Evolutionary conservation across 1,140 invertebrate species (phyloP), one percentile per base, ranked within the genome.

Genomic region (Cyclina sinensis): DNA sequence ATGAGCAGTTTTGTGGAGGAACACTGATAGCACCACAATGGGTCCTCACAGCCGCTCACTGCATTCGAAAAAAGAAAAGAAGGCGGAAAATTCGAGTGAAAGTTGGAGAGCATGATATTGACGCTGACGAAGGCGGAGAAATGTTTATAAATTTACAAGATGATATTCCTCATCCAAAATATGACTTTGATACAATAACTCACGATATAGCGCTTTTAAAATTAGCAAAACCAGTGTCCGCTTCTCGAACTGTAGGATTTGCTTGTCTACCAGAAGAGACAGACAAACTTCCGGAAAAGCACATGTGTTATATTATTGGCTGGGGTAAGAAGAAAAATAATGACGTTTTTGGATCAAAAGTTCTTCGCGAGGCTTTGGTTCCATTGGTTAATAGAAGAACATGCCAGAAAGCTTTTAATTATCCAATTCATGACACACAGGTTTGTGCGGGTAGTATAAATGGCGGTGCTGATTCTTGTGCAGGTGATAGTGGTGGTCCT

Each of bases 151-250:
- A 87, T 27, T 98, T 99, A 37, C 96, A 96, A 27, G 96, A 97
- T 70, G 97, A 97, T 62, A 99, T 97, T 89, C 96, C 97, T 35
- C 98, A 99, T 96, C 98, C 98, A 0, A 96, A 97, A 30, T 99
- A 98, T 94, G 97, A 99, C 93, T 97, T 97, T 27, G 97, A 97
- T 81, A 99, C 98, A 0, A 98, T 99, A 37, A 97, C 99, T 93
- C 98, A 98, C 94, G 98, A 99, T 94, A 97, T 99, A 32, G 98
- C 98, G 4, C 95, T 99, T 65, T 95, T 99, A 21, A 99, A 99
- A 94, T 96, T 99, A 9, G 97, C 98, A 90, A 97, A 98, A 0
- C 98, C 99, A 0, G 98, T 98, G 97, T 89, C 97, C 98, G 94
- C 98, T 97, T 90, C 81, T 18, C 21, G 82, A 35, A 80, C 70